Evolutionary conservation across 2,113 vertebrate genomes (phyloP).

Genomic region (Cyrtonyx montezumae): DNA sequence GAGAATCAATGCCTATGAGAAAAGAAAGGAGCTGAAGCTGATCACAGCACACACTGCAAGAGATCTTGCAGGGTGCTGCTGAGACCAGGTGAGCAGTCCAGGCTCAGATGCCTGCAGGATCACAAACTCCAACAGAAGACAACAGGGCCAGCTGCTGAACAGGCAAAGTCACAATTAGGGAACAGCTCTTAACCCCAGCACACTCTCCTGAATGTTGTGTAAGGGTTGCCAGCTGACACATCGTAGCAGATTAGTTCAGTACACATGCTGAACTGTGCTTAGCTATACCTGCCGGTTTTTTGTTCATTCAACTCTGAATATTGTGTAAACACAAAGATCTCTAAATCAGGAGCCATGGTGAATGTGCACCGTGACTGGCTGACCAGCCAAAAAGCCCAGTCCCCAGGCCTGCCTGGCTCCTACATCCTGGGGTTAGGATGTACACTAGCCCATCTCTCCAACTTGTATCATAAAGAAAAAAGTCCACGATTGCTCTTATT

Average conservation of each 20-base stretch:
- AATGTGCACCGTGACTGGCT: not conserved
- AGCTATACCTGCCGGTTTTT: not conserved
- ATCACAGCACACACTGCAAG: fast-evolving
- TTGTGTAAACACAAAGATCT: not conserved
- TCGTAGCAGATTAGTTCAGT: not conserved
- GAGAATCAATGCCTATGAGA: not conserved
- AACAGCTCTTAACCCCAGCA: not conserved
- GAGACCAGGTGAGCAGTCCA: not conserved
- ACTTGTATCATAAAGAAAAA: not conserved
- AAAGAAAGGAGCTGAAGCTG: not conserved
- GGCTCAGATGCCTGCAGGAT: not conserved
- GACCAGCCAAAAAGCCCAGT: not conserved
- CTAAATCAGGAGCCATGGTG: fast-evolving
- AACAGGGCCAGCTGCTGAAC: not conserved
- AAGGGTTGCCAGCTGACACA: not conserved
- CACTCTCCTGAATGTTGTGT: fast-evolving
- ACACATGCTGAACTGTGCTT: not conserved
- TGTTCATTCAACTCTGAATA: not conserved
- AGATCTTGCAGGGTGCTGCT: not conserved
- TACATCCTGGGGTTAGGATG: not conserved
- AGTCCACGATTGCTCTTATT: fast-evolving
- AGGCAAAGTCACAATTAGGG: not conserved
- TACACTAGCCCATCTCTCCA: not conserved
- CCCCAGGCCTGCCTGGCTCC: not conserved
- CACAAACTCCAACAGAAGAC: not conserved